A percentile compares a stretch with the other conserved stretches of the same genome.
phyloP scores from a whole-genome alignment of 1,140 invertebrate genomes.

The Calliopsis andreniformis region DNA sequence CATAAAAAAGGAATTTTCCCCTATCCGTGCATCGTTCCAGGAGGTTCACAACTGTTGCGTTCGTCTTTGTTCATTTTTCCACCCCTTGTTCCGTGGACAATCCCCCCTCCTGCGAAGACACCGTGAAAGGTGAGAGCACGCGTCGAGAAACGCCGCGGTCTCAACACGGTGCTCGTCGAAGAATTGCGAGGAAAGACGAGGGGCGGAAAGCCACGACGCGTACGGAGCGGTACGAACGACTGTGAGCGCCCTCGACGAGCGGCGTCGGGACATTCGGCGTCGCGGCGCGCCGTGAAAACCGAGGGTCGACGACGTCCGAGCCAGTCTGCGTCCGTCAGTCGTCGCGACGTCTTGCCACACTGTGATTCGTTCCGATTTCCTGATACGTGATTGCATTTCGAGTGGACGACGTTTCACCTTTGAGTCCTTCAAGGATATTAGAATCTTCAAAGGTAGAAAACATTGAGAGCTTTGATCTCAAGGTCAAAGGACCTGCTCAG shows the following conservation, averaged over 20 bases:
- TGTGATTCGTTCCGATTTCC: constrained; percentile 22
- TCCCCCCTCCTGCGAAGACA: neutral
- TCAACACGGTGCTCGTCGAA: constrained; percentile 44
- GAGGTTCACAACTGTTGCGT: constrained; percentile 47
- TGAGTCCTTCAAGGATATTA: neutral
- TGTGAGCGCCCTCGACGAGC: constrained; percentile 64
- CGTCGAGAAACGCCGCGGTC: constrained; percentile 32
- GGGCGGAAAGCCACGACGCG: constrained; percentile 34
- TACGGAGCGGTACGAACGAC: constrained; percentile 40
- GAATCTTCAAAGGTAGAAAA: too few species aligned
- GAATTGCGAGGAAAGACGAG: constrained; percentile 58
- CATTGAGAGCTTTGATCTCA: too few species aligned
- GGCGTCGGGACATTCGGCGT: constrained; percentile 68
- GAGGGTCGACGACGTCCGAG: constrained; percentile 45
- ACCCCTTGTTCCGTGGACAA: neutral
- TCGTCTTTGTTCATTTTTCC: constrained; percentile 46
- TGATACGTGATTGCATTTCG: constrained; percentile 36
- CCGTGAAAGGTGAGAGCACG: neutral
- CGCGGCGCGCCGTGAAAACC: constrained; percentile 62
- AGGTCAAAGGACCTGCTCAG: too few species aligned
- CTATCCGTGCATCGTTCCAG: neutral
- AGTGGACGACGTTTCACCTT: neutral
- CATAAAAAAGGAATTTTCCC: constrained; percentile 21
- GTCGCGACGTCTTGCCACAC: constrained; percentile 66
- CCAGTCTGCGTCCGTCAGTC: constrained; percentile 76